Conservation (phyloP, 2,113 vertebrate genomes). For the Daboia siamensis region DNA sequence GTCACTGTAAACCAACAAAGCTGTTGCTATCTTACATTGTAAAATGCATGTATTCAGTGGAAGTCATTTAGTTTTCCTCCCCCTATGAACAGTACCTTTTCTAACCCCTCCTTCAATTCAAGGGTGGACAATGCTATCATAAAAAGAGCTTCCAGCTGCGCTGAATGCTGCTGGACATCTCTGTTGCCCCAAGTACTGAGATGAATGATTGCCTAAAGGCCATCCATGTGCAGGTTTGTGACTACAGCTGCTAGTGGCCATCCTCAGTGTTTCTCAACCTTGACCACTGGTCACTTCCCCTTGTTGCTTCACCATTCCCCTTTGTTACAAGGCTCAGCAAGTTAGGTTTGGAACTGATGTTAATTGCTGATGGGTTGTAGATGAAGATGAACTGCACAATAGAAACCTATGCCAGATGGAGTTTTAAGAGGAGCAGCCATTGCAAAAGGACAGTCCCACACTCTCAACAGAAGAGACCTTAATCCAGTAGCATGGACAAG, state of each 20-base stretch:
- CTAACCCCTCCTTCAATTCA: not conserved
- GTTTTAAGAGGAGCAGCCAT: not conserved
- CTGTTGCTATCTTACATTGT: not conserved
- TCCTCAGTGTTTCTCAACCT: too few species aligned
- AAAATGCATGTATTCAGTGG: not conserved
- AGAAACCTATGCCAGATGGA: not conserved
- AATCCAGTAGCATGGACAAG: not conserved
- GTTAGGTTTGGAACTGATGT: not conserved
- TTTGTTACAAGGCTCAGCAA: too few species aligned
- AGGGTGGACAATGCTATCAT: not conserved
- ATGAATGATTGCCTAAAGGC: too few species aligned
- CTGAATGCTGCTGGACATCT: not conserved
- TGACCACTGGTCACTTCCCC: too few species aligned
- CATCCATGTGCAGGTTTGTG: too few species aligned
- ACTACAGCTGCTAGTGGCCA: too few species aligned
- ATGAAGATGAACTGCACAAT: not conserved
- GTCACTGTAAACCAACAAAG: not conserved
- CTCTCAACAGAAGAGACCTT: not conserved
- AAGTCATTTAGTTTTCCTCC: not conserved
- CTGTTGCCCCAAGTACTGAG: not conserved
- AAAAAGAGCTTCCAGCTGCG: not conserved
- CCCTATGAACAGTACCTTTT: not conserved
- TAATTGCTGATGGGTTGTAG: not conserved
- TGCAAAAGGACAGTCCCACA: not conserved
- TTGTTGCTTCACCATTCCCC: too few species aligned